phyloP scores from a whole-genome alignment of 2,113 vertebrate genomes.

The Hiodon tergisus region DNA sequence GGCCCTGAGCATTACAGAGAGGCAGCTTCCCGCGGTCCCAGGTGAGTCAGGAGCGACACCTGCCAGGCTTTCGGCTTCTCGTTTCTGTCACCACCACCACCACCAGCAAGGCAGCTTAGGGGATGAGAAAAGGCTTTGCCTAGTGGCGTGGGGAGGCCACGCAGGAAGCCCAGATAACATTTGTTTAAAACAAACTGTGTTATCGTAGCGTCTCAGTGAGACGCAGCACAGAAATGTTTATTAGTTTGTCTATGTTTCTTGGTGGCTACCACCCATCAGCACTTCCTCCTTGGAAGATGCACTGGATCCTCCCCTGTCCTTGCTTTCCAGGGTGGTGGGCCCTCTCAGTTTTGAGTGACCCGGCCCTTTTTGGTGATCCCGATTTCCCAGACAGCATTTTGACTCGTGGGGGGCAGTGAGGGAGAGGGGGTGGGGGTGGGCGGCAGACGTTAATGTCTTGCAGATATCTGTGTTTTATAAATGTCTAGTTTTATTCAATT shows the following conservation, averaged over 20 bases:
- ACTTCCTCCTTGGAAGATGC: no score
- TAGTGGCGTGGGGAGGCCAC: no score
- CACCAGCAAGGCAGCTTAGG: not conserved
- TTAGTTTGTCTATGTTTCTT: no score
- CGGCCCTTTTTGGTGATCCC: not conserved
- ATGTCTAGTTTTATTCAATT: slow-evolving; percentile 20
- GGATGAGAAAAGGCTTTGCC: not conserved
- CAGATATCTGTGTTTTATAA: slow-evolving; percentile 7
- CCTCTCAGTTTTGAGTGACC: no score
- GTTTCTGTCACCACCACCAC: not conserved
- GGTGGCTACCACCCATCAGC: no score
- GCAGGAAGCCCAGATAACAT: no score
- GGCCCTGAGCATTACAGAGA: slow-evolving; percentile 77
- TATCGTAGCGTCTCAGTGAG: no score
- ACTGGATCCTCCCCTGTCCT: no score
- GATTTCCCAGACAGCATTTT: not conserved
- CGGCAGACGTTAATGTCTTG: not conserved
- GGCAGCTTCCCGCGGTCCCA: slow-evolving; percentile 67
- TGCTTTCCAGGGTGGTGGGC: no score
- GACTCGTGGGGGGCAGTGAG: not conserved
- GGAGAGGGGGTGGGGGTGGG: not conserved
- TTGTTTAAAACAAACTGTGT: no score
- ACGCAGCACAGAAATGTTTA: no score
- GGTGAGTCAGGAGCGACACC: slow-evolving; percentile 59
- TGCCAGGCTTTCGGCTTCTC: no score